Percentiles rank a stretch among this genome's conserved stretches.
phyloP scores from a whole-genome alignment of 2,888 invertebrate species.

The Phasia obesa region DNA sequence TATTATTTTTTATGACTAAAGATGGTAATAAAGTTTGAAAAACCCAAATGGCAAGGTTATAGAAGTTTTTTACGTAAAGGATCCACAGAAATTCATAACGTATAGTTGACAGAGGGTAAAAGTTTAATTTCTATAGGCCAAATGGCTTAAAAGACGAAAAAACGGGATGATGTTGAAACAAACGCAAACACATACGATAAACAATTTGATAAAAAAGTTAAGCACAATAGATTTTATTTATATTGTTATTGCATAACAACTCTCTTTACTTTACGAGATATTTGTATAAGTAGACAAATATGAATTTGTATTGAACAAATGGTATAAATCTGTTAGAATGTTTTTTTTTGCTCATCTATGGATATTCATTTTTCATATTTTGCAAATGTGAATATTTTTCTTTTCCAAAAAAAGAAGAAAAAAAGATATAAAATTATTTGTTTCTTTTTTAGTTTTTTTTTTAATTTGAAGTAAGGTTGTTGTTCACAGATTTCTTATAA shows the following conservation, averaged over 20 bases:
- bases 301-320: slow-evolving; percentile 47
- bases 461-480: slow-evolving; percentile 2
- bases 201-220: slow-evolving; percentile 4
- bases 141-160: slow-evolving; percentile 22
- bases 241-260: neutral
- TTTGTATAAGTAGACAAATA: slow-evolving; percentile 33
- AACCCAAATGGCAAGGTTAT: neutral
- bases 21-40: neutral
- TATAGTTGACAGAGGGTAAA: slow-evolving; percentile 38
- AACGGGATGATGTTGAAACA: neutral
- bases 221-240: slow-evolving; percentile 10
- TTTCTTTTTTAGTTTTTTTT: neutral
- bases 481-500: slow-evolving; percentile 28
- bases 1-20: slow-evolving; percentile 39
- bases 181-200: neutral
- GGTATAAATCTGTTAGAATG: slow-evolving; percentile 8
- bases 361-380: slow-evolving; percentile 4
- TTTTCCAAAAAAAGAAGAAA: neutral
- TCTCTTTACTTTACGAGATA: neutral
- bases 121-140: slow-evolving; percentile 44
- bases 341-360: neutral
- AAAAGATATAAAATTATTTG: neutral
- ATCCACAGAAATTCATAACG: neutral
- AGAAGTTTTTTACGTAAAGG: neutral
- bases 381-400: neutral